Evolutionary conservation across 2,888 invertebrate genomes (phyloP), one percentile per base, ranked within the genome.

Genomic region (Metellina segmentata): DNA sequence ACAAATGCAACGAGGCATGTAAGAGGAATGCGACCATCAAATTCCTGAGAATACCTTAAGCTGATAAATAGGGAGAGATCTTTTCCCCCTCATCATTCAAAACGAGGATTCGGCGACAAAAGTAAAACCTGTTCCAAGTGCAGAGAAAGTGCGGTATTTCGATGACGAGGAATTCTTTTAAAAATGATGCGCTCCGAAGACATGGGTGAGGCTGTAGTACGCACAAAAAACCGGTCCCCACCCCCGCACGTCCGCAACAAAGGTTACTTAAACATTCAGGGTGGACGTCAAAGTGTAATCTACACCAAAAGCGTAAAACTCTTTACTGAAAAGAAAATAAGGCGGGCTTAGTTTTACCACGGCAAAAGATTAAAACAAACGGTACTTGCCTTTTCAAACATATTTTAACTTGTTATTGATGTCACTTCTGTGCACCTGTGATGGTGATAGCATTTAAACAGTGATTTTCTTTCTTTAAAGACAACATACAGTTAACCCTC

Each of bases 211-310:
- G 20, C 11, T 49, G 61, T 52, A 52, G 51, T 51, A 71, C 9
- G 9, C 20, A 51, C 70, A 7, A 7, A 20, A 86, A 86, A 86
- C 77, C 85, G 34, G 85, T 86, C 70, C 75, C 49, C 85, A 70
- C 85, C 85, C 77, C 69, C 85, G 69, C 85, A 85, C 4, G 75
- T 61, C 34, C 13, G 20, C 11, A 19, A 9, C 19, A 61, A 78
- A 69, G 77, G 78, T 85, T 86, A 48, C 70, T 74, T 19, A 34
- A 34, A 85, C 74, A 74, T 34, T 53, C n/a, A n/a, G 74, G 75
- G 81, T 70, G 70, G 20, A 61, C 61, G 6, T 34, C 34, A 52
- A 78, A 19, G 78, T n/a, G 78, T 48, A 52, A 52, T 51, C 5
- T 6, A 78, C 78, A 52, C 78, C 52, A 19, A 78, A 71, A 16